These are phyloP conservation scores for Myripristis jacobus DNA, from an alignment of 2,797 vertebrate species.

Conservation along the genomic window DNA sequence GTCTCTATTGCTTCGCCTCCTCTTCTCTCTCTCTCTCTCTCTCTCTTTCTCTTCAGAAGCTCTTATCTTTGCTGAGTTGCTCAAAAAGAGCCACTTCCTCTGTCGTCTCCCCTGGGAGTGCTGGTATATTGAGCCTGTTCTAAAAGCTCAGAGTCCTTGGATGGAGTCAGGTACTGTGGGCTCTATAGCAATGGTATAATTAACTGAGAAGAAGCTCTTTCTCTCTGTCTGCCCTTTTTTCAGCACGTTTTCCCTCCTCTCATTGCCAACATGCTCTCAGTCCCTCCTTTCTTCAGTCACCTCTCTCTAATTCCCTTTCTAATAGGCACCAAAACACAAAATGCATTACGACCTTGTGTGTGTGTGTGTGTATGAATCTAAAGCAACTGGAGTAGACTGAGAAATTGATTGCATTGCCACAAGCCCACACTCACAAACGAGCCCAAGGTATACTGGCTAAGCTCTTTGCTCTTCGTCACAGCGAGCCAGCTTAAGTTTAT, in stretches of 20 bases:
- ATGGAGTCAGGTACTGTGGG: conserved; percentile 42
- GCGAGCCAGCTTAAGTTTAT: conserved; percentile 37
- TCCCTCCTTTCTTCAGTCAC: conserved; percentile 22
- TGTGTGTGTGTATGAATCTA: conserved; percentile 33
- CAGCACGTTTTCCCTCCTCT: conserved; percentile 6
- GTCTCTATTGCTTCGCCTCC: conserved; percentile 14
- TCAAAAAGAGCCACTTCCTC: conserved; percentile 50
- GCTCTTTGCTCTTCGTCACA: conserved; percentile 28
- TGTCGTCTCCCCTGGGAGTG: conserved; percentile 40
- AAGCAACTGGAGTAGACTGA: conserved; percentile 35
- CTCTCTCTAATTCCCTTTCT: neutral
- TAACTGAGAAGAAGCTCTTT: conserved; percentile 23
- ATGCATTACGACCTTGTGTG: conserved; percentile 47
- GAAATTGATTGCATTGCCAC: conserved; percentile 55
- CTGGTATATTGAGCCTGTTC: conserved; percentile 40
- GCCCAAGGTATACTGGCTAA: conserved; percentile 36
- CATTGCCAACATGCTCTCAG: conserved; percentile 5
- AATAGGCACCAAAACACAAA: conserved; percentile 27
- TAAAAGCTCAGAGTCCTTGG: conserved; percentile 45
- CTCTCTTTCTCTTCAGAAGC: conserved; percentile 51
- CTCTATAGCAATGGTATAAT: conserved; percentile 48
- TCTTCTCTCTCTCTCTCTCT: conserved; percentile 23
- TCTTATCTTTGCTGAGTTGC: conserved; percentile 59
- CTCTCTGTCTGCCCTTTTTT: conserved; percentile 17
- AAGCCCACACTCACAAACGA: conserved; percentile 38